Base-by-base conservation (phyloP, 64 coral and sea anemone genomes). In the Montipora sp. region DNA sequence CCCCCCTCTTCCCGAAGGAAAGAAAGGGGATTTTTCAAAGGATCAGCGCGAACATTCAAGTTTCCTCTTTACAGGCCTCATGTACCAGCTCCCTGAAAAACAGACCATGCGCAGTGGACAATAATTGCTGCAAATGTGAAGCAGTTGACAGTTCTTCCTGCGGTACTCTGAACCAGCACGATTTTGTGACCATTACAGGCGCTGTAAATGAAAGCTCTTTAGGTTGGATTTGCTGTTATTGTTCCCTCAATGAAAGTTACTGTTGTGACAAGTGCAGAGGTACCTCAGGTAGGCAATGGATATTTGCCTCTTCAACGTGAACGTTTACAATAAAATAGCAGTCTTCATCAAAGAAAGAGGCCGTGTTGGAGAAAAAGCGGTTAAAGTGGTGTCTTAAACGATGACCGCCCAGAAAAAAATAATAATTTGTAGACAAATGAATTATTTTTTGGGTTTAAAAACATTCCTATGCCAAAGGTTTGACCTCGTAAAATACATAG, bases 191-290 rank as follows among this genome's bases (percentile, higher is more conserved):
- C 47, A 24, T 85, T 7, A 85, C 82, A 1, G 82, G 65, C 27
- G 82, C 43, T 20, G 4, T 5, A 21, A 71, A 71, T 50, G 82
- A 71, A 21, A 71, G 9, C 22, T 45, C 82, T 22, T 71, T 46
- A 5, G 12, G 71, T 2, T 85, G 82, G 82, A 22, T 5, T 15
- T 85, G 82, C 61, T 85, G 82, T 50, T 19, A 48, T 11, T 85
- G 82, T 50, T 4, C 82, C 5, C 63, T 0, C 2, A 49, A 85
- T 66, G 46, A 11, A n/a, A 85, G 43, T 27, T 85, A 71, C 61
- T 85, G 82, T 19, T 85, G 82, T n/a, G n/a, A 85, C 63, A 70
- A 70, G 63, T 85, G 82, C 82, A 85, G 4, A 7, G 71, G 9
- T 4, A 48, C 2, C 11, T 16, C 75, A 77, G 75, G 75, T 77